Conservation (phyloP, 1,140 invertebrate genomes). For the Muscidifurax raptorellus region DNA sequence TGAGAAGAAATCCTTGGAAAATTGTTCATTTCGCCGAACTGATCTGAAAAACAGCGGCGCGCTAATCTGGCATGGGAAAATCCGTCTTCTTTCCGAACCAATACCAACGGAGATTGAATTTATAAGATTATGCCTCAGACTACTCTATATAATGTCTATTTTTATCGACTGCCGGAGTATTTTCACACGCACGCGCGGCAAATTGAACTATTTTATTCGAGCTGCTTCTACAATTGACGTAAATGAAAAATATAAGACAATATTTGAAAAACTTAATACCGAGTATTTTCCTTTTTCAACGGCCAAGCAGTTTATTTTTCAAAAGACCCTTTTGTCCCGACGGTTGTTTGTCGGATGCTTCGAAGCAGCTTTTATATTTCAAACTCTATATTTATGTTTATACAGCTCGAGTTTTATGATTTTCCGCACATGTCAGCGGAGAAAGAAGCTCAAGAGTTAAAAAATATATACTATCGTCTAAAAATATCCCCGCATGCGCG, state of each 20-base stretch:
- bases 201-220: too few relatives aligned
- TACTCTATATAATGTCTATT: slow-evolving; percentile 6
- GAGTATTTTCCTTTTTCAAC: too few relatives aligned
- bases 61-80: slow-evolving; percentile 23
- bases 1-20: slow-evolving; percentile 1
- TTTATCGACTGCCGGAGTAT: not conserved
- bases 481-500: slow-evolving; percentile 25
- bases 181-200: too few relatives aligned
- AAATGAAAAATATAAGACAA: too few relatives aligned
- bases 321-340: not conserved
- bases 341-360: not conserved
- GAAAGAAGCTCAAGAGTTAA: slow-evolving; percentile 28
- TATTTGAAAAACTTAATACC: too few relatives aligned
- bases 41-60: not conserved
- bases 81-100: slow-evolving; percentile 7
- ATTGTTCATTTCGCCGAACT: not conserved
- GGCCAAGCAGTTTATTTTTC: not conserved
- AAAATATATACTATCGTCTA: slow-evolving; percentile 30
- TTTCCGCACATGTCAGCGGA: slow-evolving; percentile 37
- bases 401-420: slow-evolving; percentile 28
- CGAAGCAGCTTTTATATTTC: not conserved
- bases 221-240: too few relatives aligned
- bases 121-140: slow-evolving; percentile 11
- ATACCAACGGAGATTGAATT: not conserved
- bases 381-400: not conserved